Base-by-base conservation (phyloP, 2,113 vertebrate species). In the Haemorhous mexicanus region DNA sequence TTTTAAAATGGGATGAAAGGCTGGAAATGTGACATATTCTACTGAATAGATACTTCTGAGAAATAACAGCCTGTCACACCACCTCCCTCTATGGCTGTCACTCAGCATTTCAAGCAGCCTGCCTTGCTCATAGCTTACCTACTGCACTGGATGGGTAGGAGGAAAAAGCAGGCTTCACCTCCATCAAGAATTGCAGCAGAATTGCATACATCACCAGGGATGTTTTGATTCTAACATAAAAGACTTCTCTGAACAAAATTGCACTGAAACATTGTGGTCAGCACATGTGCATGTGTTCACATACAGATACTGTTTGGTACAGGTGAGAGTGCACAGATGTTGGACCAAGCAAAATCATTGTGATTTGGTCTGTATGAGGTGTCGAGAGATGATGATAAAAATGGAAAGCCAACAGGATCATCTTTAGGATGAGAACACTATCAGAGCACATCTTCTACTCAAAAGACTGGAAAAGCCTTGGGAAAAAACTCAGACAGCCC, bases 61-160 rank as follows among this genome's bases (percentile, higher is more conserved):
- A 96, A 96, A 95, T 93, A 85, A 91, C 41, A 91, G 84, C 63
- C 63, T 97, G 92, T 95, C 92, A 91, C 44, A 63, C 53, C 86
- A 93, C 55, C 88, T 93, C 91, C 30, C 33, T 74, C 64, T 84
- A 80, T 70, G 56, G 50, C 76, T 94, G 92, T 93, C 92, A 90
- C 68, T 92, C 92, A 89, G 50, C 43, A 67, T 39, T 74, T 69
- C 72, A 75, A 86, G 68, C 85, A 94, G 83, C 68, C 70, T 95
- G 55, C 76, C 44, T 96, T 47, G 33, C 30, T 92, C 68, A 23
- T 50, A 93, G 55, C 73, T 61, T 84, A 77, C 47, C 72, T 78
- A 63, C 68, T 37, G 32, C 56, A 80, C 50, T 86, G 86, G 59
- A 59, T 67, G 49, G 86, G 79, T 77, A 81, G 89, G 89, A 88